Evolutionary conservation across 2,888 invertebrate genomes (phyloP), one percentile per base, ranked within the genome.

Genomic region (Ophonus ardosiacus): DNA sequence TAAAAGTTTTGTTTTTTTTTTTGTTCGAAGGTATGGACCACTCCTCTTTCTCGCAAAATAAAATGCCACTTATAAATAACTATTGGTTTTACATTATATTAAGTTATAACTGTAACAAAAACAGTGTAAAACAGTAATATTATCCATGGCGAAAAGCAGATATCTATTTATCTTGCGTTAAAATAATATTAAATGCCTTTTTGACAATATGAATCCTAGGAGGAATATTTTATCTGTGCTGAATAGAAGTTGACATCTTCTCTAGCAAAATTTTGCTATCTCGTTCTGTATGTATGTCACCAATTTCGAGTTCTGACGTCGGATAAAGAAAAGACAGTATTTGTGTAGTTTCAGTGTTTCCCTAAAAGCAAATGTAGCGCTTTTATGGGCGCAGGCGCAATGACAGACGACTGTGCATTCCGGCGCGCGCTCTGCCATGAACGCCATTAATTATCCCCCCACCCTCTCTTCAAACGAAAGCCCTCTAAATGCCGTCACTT

Each of bases 371-470:
- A 63, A 63, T 63, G 63, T 24, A 13, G 21, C 13, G 68, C 15
- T 68, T 13, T 38, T 31, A 38, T 38, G 15, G 15, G 68, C 68
- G 38, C 68, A 68, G 43, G 40, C 43, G 74, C 51, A 51, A 71
- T 71, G 71, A 71, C 15, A 18, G 18, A 74, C 18, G 71, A 71
- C 68, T 78, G 78, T 31, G 57, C 78, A 57, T 78, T 78, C 57
- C 78, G 56, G 57, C 31, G 18, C 74, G 74, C 17, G 21, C 56
- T 43, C 7, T 71, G 71, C 40, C 18, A 71, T 17, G 17, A 51
- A 78, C 31, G 78, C 78, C 57, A 78, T 78, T 78, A 78, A 78
- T 78, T 78, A 78, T 74, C 63, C 43, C 17, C 57, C 80, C 63
- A 43, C 43, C 7, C 40, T 21, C 17, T 21, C 24, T 15, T 0